Conservation (phyloP, 2,113 vertebrate species). For the Dasyprocta punctata region DNA sequence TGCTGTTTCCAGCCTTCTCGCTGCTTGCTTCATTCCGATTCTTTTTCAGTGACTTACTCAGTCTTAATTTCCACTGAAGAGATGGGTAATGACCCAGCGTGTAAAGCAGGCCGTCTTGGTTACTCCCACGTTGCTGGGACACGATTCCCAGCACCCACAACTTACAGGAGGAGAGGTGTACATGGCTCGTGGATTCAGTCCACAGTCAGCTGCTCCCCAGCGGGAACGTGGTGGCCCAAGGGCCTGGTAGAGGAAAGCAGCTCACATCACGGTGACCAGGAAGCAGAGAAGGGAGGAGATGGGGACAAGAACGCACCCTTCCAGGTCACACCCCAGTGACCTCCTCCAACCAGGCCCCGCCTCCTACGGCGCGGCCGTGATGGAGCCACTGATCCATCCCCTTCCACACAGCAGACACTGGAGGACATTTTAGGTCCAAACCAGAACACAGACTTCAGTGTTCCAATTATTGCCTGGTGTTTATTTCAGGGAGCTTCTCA, state of each 20-base stretch:
- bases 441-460: neutral
- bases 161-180: neutral
- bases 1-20: neutral
- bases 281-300: neutral
- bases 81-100: neutral
- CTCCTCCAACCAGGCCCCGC: neutral
- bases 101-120: neutral
- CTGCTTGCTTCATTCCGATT: neutral
- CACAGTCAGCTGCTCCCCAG: neutral
- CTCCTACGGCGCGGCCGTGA: neutral
- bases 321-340: neutral
- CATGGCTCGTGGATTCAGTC: neutral
- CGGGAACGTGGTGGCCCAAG: neutral
- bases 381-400: neutral
- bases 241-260: neutral
- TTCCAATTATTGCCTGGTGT: neutral
- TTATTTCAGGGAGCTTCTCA: conserved; percentile 92
- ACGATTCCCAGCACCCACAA: neutral
- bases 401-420: neutral
- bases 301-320: neutral
- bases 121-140: neutral
- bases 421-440: neutral
- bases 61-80: neutral
- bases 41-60: neutral
- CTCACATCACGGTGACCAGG: neutral